Conservation (phyloP, 2,888 invertebrate genomes). For the Stenotaenia linearis region DNA sequence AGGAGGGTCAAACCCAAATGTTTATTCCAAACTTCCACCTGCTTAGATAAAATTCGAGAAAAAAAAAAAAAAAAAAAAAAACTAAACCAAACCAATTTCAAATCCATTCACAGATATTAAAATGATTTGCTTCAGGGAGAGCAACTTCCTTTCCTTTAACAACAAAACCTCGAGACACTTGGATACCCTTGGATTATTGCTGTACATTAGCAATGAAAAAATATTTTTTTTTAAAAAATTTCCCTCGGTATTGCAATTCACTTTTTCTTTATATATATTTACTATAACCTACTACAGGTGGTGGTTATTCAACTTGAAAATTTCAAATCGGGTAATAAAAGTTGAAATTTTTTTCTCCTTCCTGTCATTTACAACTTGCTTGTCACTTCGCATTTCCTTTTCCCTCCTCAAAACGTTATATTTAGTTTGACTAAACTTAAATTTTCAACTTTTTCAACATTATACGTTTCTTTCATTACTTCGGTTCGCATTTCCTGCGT, state of each 20-base stretch:
- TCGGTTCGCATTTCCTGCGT: not conserved
- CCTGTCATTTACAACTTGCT: not conserved
- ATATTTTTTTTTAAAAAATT: not conserved
- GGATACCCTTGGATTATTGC: constrained; percentile 1
- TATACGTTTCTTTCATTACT: not conserved
- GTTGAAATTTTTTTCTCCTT: not conserved
- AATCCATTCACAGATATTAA: constrained; percentile 7
- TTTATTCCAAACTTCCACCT: not conserved
- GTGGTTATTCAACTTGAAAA: not conserved
- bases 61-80: not conserved
- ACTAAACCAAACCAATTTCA: not conserved
- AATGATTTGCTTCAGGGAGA: constrained; percentile 19
- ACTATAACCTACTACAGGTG: constrained; percentile 6
- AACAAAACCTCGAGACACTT: not conserved
- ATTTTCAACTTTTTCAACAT: not conserved
- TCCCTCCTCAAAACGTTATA: not conserved
- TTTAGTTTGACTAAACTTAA: not conserved
- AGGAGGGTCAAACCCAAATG: not conserved
- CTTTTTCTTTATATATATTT: not conserved
- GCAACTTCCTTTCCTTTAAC: constrained; percentile 11
- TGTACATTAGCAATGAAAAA: not conserved
- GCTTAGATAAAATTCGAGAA: not conserved
- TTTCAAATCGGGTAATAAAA: no score
- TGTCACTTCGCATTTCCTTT: not conserved
- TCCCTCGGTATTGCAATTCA: not conserved